Evolutionary conservation across 1,140 invertebrate species (phyloP).

Genomic region (Euura lappo): DNA sequence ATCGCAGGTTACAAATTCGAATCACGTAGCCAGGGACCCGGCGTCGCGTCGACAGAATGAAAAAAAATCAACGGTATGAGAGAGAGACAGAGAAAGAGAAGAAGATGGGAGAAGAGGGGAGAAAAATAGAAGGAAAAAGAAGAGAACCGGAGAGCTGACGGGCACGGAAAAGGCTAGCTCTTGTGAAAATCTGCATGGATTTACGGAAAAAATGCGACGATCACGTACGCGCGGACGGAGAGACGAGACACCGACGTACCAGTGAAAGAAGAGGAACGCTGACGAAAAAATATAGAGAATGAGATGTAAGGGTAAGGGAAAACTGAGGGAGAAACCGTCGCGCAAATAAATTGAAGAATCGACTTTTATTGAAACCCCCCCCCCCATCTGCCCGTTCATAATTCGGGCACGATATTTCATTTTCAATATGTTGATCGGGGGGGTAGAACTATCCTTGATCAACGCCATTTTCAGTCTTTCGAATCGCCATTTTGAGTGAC

Average conservation of each 20-base stretch:
- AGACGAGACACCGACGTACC: conserved; percentile 22
- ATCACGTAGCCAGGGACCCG: conserved; percentile 46
- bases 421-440: no score
- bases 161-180: conserved; percentile 19
- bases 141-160: conserved; percentile 11
- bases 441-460: no score
- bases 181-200: conserved; percentile 52
- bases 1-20: conserved; percentile 51
- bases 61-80: conserved; percentile 34
- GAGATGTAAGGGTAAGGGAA: not conserved
- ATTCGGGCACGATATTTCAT: no score
- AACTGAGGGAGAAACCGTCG: not conserved
- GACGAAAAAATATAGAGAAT: no score
- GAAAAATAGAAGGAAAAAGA: conserved; percentile 19
- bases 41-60: conserved; percentile 46
- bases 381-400: no score
- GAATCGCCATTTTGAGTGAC: not conserved
- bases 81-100: conserved; percentile 14
- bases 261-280: not conserved
- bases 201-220: conserved; percentile 31
- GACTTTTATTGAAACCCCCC: no score
- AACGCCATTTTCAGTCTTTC: no score
- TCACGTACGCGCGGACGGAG: conserved; percentile 37
- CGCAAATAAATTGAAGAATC: no score
- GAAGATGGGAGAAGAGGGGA: conserved; percentile 12